Percentiles rank a stretch among this genome's conserved stretches.
phyloP scores from a whole-genome alignment of 2,888 invertebrate species.

The Phasia obesa region DNA sequence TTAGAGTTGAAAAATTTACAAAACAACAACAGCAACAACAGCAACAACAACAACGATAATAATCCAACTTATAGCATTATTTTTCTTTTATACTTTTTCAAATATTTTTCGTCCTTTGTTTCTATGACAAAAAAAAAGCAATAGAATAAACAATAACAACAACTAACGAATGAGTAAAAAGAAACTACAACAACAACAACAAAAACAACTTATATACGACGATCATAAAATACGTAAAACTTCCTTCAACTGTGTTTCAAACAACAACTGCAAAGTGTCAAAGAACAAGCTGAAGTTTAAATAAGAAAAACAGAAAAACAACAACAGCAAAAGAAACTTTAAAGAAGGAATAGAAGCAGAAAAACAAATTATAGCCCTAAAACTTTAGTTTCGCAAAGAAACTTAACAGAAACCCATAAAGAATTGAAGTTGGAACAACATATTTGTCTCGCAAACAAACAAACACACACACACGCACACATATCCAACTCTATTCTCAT shows the following conservation, averaged over 20 bases:
- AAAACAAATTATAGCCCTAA: constrained; percentile 66
- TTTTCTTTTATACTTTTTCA: not conserved
- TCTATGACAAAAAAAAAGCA: constrained; percentile 42
- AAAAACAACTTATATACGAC: constrained; percentile 40
- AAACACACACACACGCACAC: not conserved
- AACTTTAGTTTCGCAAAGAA: constrained; percentile 50
- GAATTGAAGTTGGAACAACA: constrained; percentile 38
- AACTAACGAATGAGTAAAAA: not conserved
- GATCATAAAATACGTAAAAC: constrained; percentile 67
- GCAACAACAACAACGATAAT: constrained; percentile 23
- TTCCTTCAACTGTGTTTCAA: constrained; percentile 40
- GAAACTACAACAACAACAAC: constrained; percentile 7
- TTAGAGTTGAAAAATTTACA: constrained; percentile 23
- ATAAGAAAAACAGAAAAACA: constrained; percentile 58
- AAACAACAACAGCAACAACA: constrained; percentile 31
- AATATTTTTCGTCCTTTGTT: not conserved
- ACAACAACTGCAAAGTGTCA: constrained; percentile 61
- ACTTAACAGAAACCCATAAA: constrained; percentile 38
- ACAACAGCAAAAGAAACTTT: constrained; percentile 35
- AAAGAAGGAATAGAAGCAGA: constrained; percentile 37
- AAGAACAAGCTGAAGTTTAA: constrained; percentile 63
- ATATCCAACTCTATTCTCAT: not conserved
- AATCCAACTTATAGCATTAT: constrained; percentile 32
- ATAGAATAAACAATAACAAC: constrained; percentile 26
- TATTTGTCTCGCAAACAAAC: constrained; percentile 9